Percentiles rank a stretch among this genome's conserved stretches.
These are phyloP conservation scores for Liopterus haemorrhoidalis DNA, from an alignment of 2,888 invertebrate species.

Conservation along the genomic window DNA sequence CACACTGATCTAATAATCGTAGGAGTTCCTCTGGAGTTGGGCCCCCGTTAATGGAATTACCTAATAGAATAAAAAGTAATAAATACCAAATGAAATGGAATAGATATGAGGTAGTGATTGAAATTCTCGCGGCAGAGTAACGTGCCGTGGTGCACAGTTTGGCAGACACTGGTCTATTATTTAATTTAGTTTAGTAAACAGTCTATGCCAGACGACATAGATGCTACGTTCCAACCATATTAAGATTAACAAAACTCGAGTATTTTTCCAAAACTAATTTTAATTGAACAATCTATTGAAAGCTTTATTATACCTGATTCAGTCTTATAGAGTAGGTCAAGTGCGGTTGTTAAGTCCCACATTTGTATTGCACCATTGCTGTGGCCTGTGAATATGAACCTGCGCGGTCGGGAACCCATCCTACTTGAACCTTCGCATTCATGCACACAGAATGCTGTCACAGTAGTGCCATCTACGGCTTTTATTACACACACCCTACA, in stretches of 20 bases:
- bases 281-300: too few relatives aligned
- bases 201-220: too few relatives aligned
- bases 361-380: conserved; percentile 90
- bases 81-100: conserved; percentile 9
- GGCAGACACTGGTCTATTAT: too few relatives aligned
- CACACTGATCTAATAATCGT: conserved; percentile 87
- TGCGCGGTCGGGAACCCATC: conserved; percentile 80
- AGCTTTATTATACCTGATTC: conserved; percentile 43
- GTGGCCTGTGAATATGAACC: conserved; percentile 89
- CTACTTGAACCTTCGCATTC: conserved; percentile 96
- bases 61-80: conserved; percentile 6
- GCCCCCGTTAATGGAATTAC: conserved; percentile 68
- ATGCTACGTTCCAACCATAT: too few relatives aligned
- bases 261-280: too few relatives aligned
- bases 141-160: too few relatives aligned
- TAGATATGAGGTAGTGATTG: too few relatives aligned
- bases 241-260: too few relatives aligned
- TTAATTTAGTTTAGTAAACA: too few relatives aligned
- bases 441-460: conserved; percentile 93
- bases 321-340: conserved; percentile 64
- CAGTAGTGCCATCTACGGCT: conserved; percentile 88
- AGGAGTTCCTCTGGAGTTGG: conserved; percentile 88
- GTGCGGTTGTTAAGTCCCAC: conserved; percentile 96
- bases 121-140: too few relatives aligned
- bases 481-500: conserved; percentile 85